phyloP scores from a whole-genome alignment of 2,888 invertebrate genomes.

The Strigamia crassipes region DNA sequence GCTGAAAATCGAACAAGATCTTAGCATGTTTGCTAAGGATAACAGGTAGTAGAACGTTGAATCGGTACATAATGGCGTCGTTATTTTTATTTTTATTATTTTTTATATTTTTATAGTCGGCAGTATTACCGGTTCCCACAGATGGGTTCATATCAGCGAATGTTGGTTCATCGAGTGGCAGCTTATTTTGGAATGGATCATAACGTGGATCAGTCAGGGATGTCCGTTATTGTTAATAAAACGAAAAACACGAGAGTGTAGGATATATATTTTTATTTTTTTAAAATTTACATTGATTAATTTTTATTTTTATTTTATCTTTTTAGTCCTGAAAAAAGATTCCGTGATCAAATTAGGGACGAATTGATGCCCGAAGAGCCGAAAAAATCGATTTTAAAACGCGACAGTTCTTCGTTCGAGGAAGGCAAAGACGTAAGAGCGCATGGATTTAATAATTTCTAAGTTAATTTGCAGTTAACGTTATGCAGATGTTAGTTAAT shows the following conservation, averaged over 20 bases:
- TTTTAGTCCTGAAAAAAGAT: slow-evolving; percentile 68
- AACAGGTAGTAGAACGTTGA: slow-evolving; percentile 67
- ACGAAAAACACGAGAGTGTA: slow-evolving; percentile 69
- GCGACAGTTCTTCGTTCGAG: slow-evolving; percentile 80
- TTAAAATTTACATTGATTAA: neutral
- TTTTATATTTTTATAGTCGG: slow-evolving; percentile 55
- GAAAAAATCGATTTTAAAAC: slow-evolving; percentile 77
- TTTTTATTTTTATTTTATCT: slow-evolving; percentile 19
- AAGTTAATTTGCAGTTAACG: neutral
- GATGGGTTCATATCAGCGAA: slow-evolving; percentile 94
- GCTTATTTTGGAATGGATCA: slow-evolving; percentile 93
- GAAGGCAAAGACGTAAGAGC: slow-evolving; percentile 63
- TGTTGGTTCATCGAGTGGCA: slow-evolving; percentile 93
- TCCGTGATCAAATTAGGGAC: slow-evolving; percentile 72
- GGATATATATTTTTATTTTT: slow-evolving; percentile 52
- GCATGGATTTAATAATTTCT: neutral
- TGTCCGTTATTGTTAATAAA: slow-evolving; percentile 73
- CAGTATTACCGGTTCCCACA: slow-evolving; percentile 82
- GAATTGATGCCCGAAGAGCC: slow-evolving; percentile 70
- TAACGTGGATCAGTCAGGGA: slow-evolving; percentile 83
- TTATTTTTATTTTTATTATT: neutral
- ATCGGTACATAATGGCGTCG: neutral
- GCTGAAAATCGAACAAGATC: slow-evolving; percentile 84
- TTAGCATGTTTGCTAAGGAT: slow-evolving; percentile 81
- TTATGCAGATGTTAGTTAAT: neutral